These are phyloP conservation scores for Alfaro cultratus DNA, from an alignment of 2,797 vertebrate species.

Conservation along the genomic window DNA sequence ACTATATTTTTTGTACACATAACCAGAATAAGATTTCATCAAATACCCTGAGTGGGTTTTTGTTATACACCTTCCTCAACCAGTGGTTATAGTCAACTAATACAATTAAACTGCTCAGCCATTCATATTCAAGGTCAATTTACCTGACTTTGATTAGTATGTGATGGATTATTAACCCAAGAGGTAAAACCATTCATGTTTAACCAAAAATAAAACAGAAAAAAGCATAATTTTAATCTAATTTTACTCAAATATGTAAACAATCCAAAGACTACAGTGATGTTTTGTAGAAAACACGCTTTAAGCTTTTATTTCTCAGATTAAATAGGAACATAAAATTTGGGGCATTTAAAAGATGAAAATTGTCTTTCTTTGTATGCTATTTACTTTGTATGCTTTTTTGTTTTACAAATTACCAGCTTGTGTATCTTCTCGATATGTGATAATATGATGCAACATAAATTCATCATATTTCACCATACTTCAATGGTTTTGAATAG, in stretches of 20 bases:
- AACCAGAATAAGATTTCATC: not conserved
- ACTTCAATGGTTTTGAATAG: not conserved
- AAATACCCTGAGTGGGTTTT: not conserved
- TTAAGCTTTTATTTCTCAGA: not conserved
- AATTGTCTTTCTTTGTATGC: not conserved
- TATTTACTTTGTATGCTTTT: not conserved
- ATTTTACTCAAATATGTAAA: not conserved
- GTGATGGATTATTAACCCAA: not conserved
- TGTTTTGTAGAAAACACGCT: not conserved
- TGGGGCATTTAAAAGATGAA: not conserved
- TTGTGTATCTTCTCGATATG: not conserved
- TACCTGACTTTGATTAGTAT: not conserved
- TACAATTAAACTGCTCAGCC: conserved; percentile 33
- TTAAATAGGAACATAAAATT: not conserved
- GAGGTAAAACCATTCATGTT: conserved; percentile 15
- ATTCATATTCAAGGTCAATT: not conserved
- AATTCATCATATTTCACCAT: not conserved
- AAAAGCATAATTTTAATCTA: not conserved
- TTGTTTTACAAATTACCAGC: not conserved
- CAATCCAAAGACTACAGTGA: not conserved
- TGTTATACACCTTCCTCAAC: conserved; percentile 9
- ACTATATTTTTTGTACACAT: not conserved
- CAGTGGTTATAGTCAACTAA: conserved; percentile 28
- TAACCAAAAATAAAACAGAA: conserved; percentile 43
- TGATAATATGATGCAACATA: not conserved